Percentiles rank a stretch among this genome's conserved stretches.
Conservation (phyloP, 2,113 vertebrate species). For the Bucco capensis region DNA sequence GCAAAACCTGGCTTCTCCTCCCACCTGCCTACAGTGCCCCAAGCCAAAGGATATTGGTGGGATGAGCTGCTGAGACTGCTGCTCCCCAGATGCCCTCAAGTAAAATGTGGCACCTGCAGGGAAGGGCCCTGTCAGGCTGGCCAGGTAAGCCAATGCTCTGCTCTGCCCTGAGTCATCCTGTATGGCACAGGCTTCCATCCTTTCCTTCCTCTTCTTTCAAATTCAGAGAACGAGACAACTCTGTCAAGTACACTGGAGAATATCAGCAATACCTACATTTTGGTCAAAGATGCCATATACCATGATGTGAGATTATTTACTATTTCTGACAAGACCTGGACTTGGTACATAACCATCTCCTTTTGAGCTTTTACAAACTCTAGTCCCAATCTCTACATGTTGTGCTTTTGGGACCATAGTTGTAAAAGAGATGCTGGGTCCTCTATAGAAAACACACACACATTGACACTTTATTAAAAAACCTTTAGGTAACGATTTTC, state of each 20-base stretch:
- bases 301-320: accelerated
- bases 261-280: neutral
- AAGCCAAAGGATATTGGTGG: neutral
- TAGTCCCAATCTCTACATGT: neutral
- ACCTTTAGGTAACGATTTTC: neutral
- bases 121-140: neutral
- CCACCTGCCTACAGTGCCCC: neutral
- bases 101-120: accelerated
- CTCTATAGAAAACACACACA: neutral
- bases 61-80: neutral
- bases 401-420: neutral
- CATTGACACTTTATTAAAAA: neutral
- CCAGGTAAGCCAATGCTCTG: neutral
- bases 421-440: neutral
- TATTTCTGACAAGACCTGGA: neutral
- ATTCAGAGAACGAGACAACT: neutral
- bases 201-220: neutral
- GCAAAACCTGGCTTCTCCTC: neutral
- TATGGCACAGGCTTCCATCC: neutral
- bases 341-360: neutral
- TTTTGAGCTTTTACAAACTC: neutral
- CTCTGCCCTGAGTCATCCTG: neutral
- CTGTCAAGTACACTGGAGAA: neutral
- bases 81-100: neutral
- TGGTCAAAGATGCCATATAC: neutral